Base-by-base conservation (phyloP, 2,113 vertebrate species). In the Dascyllus trimaculatus region DNA sequence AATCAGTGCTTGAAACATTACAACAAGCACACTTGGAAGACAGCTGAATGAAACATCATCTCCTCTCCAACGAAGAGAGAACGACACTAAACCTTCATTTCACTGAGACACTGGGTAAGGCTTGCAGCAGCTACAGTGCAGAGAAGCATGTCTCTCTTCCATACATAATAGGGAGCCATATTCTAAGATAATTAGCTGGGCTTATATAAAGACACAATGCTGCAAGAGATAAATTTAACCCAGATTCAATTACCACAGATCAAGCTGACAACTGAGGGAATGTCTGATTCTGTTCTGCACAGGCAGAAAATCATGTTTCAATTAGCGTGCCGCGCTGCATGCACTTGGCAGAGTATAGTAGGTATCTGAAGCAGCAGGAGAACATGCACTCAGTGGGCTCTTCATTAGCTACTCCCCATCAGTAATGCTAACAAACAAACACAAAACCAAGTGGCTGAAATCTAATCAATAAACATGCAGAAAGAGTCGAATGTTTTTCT, bases 231-330 rank as follows among this genome's bases (percentile, higher is more conserved):
- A 52, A 10, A 66, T 84, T 80, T 60, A 80, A 77, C 38, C 58
- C 67, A 61, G 59, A 81, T 81, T 81, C 60, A 81, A 80, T 84
- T 84, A 87, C 79, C 11, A 18, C 25, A 85, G 59, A 85, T 64
- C 48, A 72, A 74, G 67, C 71, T 24, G 60, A 71, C 75, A 35
- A 38, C 13, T 62, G 79, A 29, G 22, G 62, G 29, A 72, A 56
- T 43, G 46, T 43, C 40, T 43, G 40, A 13, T 15, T 14, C 13
- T 10, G 29, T 29, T 29, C 9, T 40, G 56, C 66, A 73, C 9
- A 11, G 59, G 58, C 52, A 78, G 56, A 60, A 69, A 78, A 64
- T 18, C 5, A 21, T 1, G 11, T 75, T 75, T 75, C 26, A 71
- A 57, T 72, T 75, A 73, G 64, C 25, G 43, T 35, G 52, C 45